Evolutionary conservation across 2,888 invertebrate species (phyloP).

Genomic region (Drosophila setosimentum): DNA sequence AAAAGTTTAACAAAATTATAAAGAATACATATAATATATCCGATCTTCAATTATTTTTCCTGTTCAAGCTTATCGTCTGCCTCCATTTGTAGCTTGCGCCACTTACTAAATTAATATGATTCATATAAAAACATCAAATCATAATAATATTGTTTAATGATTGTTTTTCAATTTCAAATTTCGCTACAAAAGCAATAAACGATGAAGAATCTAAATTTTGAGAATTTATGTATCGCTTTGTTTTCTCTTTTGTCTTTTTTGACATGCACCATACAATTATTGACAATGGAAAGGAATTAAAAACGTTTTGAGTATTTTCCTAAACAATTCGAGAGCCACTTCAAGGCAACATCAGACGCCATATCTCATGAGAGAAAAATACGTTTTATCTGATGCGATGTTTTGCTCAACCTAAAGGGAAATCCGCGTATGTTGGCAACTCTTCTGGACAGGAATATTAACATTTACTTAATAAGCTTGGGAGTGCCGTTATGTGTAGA

Average conservation of each 20-base stretch:
- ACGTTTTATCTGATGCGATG: not conserved
- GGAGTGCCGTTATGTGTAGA: conserved; percentile 13
- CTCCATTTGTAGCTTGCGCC: not conserved
- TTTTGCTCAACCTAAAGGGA: not conserved
- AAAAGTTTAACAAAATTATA: conserved; percentile 12
- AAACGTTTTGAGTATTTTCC: not conserved
- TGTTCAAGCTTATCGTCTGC: no score
- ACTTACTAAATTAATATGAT: not conserved
- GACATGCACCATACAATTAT: not conserved
- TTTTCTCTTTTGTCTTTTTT: not conserved
- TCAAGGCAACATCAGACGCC: no score
- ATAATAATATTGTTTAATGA: no score
- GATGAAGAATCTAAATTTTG: no score
- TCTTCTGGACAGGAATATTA: conserved; percentile 14
- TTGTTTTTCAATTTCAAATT: no score
- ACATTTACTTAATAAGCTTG: conserved; percentile 28
- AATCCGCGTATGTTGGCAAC: conserved; percentile 25
- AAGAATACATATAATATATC: no score
- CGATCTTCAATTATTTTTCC: not conserved
- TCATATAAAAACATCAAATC: no score
- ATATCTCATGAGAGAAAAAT: no score
- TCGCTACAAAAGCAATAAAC: no score
- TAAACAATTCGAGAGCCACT: not conserved
- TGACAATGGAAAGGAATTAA: not conserved
- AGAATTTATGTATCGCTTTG: no score